A percentile compares a stretch with the other conserved stretches of the same genome.
phyloP scores from a whole-genome alignment of 2,888 invertebrate genomes.

The Teinopalpus imperialis region DNA sequence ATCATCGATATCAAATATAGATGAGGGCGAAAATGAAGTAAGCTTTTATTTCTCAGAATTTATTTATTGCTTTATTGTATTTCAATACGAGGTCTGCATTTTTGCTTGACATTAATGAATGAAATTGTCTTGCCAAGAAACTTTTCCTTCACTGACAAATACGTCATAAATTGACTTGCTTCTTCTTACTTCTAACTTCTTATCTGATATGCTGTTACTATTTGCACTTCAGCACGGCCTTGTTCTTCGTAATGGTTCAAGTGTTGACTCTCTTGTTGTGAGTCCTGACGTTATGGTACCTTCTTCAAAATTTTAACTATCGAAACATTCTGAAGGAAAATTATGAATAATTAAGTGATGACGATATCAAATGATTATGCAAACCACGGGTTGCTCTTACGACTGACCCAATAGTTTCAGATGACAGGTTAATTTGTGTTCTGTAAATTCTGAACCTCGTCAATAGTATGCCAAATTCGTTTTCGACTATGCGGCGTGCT shows the following conservation, averaged over 20 bases:
- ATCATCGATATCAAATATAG: background rate
- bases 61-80: background rate
- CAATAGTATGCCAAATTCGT: constrained; percentile 2
- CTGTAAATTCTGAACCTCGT: too few species aligned
- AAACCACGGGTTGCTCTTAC: background rate
- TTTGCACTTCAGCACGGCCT: too few species aligned
- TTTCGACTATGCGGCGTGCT: too few species aligned
- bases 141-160: constrained; percentile 23
- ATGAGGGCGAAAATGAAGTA: background rate
- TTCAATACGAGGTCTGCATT: background rate
- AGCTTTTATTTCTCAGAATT: background rate
- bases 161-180: constrained; percentile 18
- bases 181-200: too few species aligned
- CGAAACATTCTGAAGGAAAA: too few species aligned
- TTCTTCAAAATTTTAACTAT: too few species aligned
- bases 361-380: too few species aligned
- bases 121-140: constrained; percentile 22
- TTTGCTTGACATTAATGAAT: constrained; percentile 18
- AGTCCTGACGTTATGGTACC: too few species aligned
- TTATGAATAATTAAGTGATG: too few species aligned
- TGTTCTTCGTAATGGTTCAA: too few species aligned
- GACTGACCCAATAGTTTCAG: background rate
- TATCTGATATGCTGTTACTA: constrained; percentile 17
- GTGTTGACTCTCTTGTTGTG: too few species aligned
- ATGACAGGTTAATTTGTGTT: background rate